phyloP scores from a whole-genome alignment of 2,113 vertebrate species.

The Stegostoma tigrinum region DNA sequence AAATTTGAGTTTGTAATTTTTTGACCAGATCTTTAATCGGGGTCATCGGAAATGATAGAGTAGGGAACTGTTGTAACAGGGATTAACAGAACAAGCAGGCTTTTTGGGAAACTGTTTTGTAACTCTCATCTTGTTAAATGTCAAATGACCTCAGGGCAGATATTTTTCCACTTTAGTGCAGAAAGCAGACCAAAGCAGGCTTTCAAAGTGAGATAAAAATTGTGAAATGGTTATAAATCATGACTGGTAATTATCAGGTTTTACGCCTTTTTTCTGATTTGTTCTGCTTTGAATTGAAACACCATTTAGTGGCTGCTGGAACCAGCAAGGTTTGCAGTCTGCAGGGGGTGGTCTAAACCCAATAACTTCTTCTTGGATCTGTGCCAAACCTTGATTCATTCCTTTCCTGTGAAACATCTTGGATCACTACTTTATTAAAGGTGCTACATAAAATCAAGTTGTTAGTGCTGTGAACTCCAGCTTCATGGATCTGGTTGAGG shows the following conservation, averaged over 20 bases:
- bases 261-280: background rate
- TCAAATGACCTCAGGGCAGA: background rate
- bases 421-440: background rate
- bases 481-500: background rate
- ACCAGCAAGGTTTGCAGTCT: background rate
- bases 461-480: background rate
- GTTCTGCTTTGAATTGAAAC: background rate
- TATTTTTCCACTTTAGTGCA: background rate
- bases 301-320: background rate
- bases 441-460: background rate
- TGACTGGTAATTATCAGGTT: background rate
- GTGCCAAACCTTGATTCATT: background rate
- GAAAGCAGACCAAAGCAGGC: background rate
- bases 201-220: background rate
- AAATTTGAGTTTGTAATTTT: background rate
- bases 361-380: background rate
- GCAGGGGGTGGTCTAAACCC: background rate
- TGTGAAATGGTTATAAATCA: background rate
- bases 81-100: background rate
- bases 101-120: background rate
- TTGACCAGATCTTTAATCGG: background rate
- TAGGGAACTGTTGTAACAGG: background rate
- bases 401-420: background rate
- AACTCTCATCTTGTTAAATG: background rate
- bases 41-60: background rate